phyloP scores from a whole-genome alignment of 2,888 invertebrate species.

The Drosophila percnosoma region DNA sequence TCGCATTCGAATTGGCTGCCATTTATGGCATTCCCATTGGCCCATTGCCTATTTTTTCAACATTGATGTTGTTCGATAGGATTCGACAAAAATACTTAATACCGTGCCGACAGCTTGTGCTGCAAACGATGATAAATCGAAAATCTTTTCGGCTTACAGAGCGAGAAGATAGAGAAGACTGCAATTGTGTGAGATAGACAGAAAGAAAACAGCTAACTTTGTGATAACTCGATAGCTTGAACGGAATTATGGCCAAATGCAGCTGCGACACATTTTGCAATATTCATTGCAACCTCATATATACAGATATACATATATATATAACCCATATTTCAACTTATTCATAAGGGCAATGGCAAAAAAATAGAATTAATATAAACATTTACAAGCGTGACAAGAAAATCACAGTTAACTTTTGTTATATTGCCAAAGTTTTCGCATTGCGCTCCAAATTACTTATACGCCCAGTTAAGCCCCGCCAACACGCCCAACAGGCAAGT shows the following conservation, averaged over 20 bases:
- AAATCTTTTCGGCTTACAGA: conserved; percentile 75
- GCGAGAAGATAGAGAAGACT: conserved; percentile 3
- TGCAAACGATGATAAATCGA: conserved; percentile 78
- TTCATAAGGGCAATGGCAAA: conserved; percentile 13
- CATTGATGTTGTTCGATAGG: conserved; percentile 35
- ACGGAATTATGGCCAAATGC: conserved; percentile 41
- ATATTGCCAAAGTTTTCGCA: conserved; percentile 81
- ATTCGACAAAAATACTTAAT: conserved; percentile 67
- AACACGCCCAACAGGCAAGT: background rate
- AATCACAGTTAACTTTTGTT: conserved; percentile 71
- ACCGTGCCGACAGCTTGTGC: conserved; percentile 72
- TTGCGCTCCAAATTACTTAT: conserved; percentile 68
- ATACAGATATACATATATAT: conserved; percentile 19
- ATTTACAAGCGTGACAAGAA: conserved; percentile 70
- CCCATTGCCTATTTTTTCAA: conserved; percentile 20
- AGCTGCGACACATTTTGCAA: conserved; percentile 38
- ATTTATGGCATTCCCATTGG: conserved; percentile 61
- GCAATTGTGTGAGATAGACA: background rate
- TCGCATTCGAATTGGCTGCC: conserved; percentile 52
- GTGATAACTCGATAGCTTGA: conserved; percentile 49
- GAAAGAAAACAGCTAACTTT: conserved; percentile 6
- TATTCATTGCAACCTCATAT: conserved; percentile 34
- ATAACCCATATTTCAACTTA: conserved; percentile 4
- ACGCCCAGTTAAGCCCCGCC: conserved; percentile 46
- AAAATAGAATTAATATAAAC: conserved; percentile 44